phyloP scores from a whole-genome alignment of 2,888 invertebrate genomes.

The Aphidius colemani region DNA sequence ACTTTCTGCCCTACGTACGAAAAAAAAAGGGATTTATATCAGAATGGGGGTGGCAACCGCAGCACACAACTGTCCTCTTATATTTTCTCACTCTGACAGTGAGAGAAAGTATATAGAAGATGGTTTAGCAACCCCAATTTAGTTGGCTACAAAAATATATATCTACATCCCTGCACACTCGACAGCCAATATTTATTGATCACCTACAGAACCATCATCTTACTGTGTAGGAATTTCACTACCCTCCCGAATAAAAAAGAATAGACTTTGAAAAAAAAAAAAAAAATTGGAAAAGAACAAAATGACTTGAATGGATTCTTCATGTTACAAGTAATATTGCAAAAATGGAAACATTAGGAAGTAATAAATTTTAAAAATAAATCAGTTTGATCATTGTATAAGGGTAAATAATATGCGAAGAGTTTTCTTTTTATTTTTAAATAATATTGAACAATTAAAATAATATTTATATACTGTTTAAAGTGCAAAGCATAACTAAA shows the following conservation, averaged over 20 bases:
- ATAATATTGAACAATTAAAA: no score
- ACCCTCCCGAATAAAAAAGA: constrained; percentile 36
- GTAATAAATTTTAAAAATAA: no score
- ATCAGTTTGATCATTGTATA: no score
- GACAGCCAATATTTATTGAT: constrained; percentile 60
- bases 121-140: constrained; percentile 34
- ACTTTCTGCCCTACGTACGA: constrained; percentile 5
- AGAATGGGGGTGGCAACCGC: constrained; percentile 59
- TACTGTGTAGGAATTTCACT: constrained; percentile 20
- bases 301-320: not conserved
- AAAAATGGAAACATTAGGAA: no score
- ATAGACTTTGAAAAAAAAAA: constrained; percentile 33
- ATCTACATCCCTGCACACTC: constrained; percentile 32
- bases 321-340: no score
- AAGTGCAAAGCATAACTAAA: constrained; percentile 7
- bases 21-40: constrained; percentile 11
- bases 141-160: constrained; percentile 23
- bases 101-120: constrained; percentile 27
- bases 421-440: no score
- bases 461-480: not conserved
- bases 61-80: constrained; percentile 52
- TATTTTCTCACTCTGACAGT: constrained; percentile 32
- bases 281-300: constrained; percentile 20
- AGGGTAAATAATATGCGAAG: no score
- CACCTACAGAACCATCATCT: constrained; percentile 56